Conservation (phyloP, 1,140 invertebrate species). For the Drosophila setifemur region DNA sequence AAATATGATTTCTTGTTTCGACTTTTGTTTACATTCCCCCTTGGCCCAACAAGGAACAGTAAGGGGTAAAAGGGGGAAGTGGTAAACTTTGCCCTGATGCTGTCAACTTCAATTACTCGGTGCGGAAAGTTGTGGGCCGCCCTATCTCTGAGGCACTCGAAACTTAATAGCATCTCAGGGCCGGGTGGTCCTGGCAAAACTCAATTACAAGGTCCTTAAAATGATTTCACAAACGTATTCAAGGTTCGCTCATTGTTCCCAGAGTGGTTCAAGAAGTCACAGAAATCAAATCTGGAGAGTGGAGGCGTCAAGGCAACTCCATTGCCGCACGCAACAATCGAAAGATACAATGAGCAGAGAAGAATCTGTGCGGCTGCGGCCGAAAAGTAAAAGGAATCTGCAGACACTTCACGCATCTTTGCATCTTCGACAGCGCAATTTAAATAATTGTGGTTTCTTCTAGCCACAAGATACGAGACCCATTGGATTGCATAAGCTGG, state of each 20-base stretch:
- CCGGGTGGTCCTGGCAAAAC: slow-evolving; percentile 15
- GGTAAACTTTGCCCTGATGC: slow-evolving; percentile 3
- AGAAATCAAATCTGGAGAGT: not conserved
- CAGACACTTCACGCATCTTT: slow-evolving; percentile 55
- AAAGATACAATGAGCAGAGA: slow-evolving; percentile 28
- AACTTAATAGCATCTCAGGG: slow-evolving; percentile 19
- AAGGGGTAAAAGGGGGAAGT: not conserved
- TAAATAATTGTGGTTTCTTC: slow-evolving; percentile 77
- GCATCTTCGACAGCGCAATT: slow-evolving; percentile 53
- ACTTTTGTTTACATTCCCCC: slow-evolving; percentile 39
- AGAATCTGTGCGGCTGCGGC: slow-evolving; percentile 33
- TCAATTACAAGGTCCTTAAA: slow-evolving; percentile 44
- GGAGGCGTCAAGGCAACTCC: slow-evolving; percentile 11
- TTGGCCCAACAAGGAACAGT: not conserved
- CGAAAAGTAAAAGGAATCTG: slow-evolving; percentile 63
- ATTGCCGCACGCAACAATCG: slow-evolving; percentile 23
- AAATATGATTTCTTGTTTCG: slow-evolving; percentile 57
- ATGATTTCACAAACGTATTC: slow-evolving; percentile 8
- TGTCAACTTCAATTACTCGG: slow-evolving; percentile 42
- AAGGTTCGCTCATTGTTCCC: not conserved
- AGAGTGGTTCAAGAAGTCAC: not conserved
- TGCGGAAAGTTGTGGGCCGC: not conserved
- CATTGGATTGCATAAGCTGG: slow-evolving; percentile 52
- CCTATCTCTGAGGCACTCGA: not conserved
- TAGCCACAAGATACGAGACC: slow-evolving; percentile 33